Evolutionary conservation across 2,888 invertebrate genomes (phyloP).

Genomic region (Helleia helle): DNA sequence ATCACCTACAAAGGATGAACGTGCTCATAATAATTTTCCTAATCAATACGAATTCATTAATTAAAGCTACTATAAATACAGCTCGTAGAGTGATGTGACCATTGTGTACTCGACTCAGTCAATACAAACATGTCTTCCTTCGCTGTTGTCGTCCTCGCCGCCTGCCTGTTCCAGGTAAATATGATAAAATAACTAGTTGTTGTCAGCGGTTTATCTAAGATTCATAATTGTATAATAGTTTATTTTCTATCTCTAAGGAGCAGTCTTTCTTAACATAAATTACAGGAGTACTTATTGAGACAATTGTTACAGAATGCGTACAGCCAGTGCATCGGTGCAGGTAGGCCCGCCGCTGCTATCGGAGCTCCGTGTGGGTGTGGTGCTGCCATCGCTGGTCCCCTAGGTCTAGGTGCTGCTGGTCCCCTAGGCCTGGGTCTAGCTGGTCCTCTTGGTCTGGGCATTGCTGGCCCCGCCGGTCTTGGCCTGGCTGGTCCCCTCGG

Average conservation of each 20-base stretch:
- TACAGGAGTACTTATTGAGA: too few species aligned
- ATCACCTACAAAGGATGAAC: not conserved
- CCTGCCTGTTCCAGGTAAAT: conserved; percentile 22
- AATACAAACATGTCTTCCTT: conserved; percentile 30
- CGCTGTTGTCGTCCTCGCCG: conserved; percentile 26
- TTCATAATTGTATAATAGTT: too few species aligned
- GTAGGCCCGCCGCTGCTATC: conserved; percentile 18
- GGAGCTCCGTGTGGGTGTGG: conserved; percentile 19
- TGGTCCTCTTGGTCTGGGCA: not conserved
- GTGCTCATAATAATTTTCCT: conserved; percentile 4
- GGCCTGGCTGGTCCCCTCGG: conserved; percentile 1
- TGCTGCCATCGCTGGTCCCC: conserved; percentile 8
- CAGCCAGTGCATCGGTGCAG: conserved; percentile 18
- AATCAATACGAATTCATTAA: not conserved
- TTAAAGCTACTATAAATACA: conserved; percentile 8
- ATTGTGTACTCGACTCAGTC: conserved; percentile 17
- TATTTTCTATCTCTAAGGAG: too few species aligned
- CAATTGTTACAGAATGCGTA: conserved; percentile 20
- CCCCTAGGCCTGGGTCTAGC: not conserved
- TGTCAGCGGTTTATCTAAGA: too few species aligned
- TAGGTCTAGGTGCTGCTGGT: conserved; percentile 11
- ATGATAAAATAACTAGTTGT: too few species aligned
- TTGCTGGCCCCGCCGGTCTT: conserved; percentile 4
- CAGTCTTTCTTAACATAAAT: too few species aligned
- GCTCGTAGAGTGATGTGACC: conserved; percentile 11